Evolutionary conservation across 30 jellyfish, hydroid and myxozoan species (phyloP).

Genomic region (Hydractinia symbiolongicarpus): DNA sequence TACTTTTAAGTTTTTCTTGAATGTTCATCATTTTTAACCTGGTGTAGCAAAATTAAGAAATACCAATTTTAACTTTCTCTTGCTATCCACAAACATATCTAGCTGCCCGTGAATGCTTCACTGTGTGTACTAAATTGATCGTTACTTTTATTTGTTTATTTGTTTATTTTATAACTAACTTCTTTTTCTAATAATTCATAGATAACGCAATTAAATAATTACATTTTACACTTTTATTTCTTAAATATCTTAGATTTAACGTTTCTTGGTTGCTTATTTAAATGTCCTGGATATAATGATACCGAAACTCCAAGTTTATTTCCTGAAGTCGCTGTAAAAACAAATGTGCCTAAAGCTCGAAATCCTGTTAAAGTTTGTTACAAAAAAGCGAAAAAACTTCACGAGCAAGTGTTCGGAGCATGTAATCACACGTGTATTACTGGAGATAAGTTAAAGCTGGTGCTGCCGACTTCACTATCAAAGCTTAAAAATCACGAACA

Average conservation of each 20-base stretch:
- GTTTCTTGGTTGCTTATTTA: conserved; percentile 3
- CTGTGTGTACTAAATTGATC: too few relatives aligned
- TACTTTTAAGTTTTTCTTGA: too few relatives aligned
- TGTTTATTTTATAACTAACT: too few relatives aligned
- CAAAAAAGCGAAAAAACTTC: not conserved
- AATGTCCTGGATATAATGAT: conserved; percentile 2
- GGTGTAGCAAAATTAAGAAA: too few relatives aligned
- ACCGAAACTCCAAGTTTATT: not conserved
- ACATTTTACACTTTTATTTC: not conserved
- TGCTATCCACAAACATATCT: too few relatives aligned
- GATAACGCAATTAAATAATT: too few relatives aligned
- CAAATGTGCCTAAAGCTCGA: not conserved
- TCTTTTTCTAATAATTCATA: too few relatives aligned
- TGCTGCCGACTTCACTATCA: not conserved
- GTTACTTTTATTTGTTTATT: too few relatives aligned
- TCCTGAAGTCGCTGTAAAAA: conserved; percentile 6
- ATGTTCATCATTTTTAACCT: too few relatives aligned
- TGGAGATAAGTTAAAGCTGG: not conserved
- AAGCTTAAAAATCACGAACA: not conserved
- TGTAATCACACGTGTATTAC: conserved; percentile 5
- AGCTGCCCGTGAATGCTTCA: too few relatives aligned
- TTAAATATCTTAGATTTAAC: not conserved
- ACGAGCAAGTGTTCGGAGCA: conserved; percentile 6
- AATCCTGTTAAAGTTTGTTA: not conserved
- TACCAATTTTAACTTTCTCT: too few relatives aligned